These are phyloP conservation scores for Pogonocichla stellata DNA, from an alignment of 2,113 vertebrate species.

Conservation along the genomic window DNA sequence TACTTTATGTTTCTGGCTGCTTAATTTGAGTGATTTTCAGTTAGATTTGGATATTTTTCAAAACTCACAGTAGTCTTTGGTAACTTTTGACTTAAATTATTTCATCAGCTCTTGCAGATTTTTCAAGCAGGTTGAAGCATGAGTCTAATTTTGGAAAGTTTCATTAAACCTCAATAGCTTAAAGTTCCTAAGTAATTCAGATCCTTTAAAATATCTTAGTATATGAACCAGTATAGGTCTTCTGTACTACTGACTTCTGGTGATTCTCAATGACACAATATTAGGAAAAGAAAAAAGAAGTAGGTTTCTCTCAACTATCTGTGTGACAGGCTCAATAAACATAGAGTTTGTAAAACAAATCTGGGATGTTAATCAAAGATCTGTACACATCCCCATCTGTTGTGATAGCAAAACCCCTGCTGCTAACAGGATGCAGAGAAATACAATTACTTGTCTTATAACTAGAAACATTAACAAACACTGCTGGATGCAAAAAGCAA, in stretches of 20 bases:
- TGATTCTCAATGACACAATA: background rate
- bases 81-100: background rate
- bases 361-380: slow-evolving; percentile 31
- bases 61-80: background rate
- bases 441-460: slow-evolving; percentile 8
- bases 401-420: slow-evolving; percentile 20
- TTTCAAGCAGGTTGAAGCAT: background rate
- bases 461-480: slow-evolving; percentile 11
- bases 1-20: background rate
- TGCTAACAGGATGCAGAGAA: background rate
- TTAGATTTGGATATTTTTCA: background rate
- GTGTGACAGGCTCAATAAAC: background rate
- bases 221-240: background rate
- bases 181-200: background rate
- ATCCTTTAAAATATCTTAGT: background rate
- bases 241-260: background rate
- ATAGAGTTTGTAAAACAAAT: background rate
- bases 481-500: background rate
- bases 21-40: background rate
- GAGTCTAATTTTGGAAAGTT: background rate
- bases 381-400: slow-evolving; percentile 29
- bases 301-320: background rate
- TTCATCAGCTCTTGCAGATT: background rate
- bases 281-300: background rate
- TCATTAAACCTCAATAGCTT: background rate